Conservation (phyloP, 2,797 vertebrate species). For the Girardinus metallicus region DNA sequence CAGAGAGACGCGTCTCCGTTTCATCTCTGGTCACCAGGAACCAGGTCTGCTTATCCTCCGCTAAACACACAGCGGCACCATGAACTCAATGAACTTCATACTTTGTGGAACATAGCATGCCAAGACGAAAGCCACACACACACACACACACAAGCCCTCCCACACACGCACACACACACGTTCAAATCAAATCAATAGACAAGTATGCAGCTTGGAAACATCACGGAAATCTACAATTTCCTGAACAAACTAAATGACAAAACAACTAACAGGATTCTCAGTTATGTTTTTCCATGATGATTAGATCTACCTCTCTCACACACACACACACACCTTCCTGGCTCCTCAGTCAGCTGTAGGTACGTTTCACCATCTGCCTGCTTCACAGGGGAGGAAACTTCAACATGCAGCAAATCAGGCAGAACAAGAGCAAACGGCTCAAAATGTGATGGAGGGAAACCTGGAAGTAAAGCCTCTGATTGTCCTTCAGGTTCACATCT, state of each 20-base stretch:
- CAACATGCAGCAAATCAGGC: slow-evolving; percentile 43
- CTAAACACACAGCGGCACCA: neutral
- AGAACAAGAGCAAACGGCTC: slow-evolving; percentile 36
- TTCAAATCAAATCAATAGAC: neutral
- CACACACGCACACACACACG: neutral
- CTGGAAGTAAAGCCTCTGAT: neutral
- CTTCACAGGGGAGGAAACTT: slow-evolving; percentile 49
- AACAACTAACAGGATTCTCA: neutral
- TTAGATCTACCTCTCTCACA: slow-evolving; percentile 1
- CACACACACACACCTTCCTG: slow-evolving; percentile 36
- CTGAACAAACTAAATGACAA: neutral
- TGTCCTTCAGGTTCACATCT: neutral
- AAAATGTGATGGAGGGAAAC: neutral
- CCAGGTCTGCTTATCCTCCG: neutral
- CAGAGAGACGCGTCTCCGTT: too few species aligned
- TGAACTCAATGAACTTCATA: neutral
- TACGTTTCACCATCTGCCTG: slow-evolving; percentile 60
- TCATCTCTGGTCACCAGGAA: neutral
- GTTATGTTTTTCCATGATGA: neutral
- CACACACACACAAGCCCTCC: neutral
- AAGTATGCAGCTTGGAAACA: neutral
- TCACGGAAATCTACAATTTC: neutral
- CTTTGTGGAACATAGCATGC: neutral
- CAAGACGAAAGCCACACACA: neutral
- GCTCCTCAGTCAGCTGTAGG: slow-evolving; percentile 31